These are phyloP conservation scores for Cotesia typhae DNA, from an alignment of 1,140 invertebrate species.

Conservation along the genomic window DNA sequence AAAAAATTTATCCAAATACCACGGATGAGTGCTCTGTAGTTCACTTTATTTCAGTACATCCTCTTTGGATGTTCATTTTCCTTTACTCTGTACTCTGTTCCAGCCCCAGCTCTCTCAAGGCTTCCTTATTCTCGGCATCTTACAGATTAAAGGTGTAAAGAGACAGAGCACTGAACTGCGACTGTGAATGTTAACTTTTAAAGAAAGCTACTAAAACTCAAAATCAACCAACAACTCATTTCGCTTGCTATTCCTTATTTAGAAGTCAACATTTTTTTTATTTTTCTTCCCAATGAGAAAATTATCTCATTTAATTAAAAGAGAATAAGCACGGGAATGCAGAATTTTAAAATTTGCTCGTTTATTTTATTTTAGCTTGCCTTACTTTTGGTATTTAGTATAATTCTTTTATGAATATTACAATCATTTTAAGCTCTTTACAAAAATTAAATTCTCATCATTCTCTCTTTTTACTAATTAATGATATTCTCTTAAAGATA, in stretches of 20 bases:
- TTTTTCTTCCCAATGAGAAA: not conserved
- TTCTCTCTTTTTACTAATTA: too few relatives aligned
- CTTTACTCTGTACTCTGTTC: not conserved
- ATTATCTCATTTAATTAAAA: conserved; percentile 12
- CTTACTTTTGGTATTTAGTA: not conserved
- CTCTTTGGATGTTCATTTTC: not conserved
- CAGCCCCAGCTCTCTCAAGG: not conserved
- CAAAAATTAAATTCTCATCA: too few relatives aligned
- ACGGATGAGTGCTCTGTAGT: conserved; percentile 8
- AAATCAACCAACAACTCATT: not conserved
- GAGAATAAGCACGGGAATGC: not conserved
- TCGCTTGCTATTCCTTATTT: not conserved
- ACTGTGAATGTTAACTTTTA: conserved; percentile 6
- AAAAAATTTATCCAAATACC: conserved; percentile 1
- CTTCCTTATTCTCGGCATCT: not conserved
- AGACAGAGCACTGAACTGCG: not conserved
- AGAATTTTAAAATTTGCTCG: not conserved
- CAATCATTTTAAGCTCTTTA: too few relatives aligned
- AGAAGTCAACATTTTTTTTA: not conserved
- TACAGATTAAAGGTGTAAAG: conserved; percentile 3
- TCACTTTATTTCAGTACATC: not conserved
- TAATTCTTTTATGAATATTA: too few relatives aligned
- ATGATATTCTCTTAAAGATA: too few relatives aligned
- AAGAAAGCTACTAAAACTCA: not conserved
- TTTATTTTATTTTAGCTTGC: not conserved